phyloP scores from a whole-genome alignment of 2,113 vertebrate species.

The Ciconia maguari region DNA sequence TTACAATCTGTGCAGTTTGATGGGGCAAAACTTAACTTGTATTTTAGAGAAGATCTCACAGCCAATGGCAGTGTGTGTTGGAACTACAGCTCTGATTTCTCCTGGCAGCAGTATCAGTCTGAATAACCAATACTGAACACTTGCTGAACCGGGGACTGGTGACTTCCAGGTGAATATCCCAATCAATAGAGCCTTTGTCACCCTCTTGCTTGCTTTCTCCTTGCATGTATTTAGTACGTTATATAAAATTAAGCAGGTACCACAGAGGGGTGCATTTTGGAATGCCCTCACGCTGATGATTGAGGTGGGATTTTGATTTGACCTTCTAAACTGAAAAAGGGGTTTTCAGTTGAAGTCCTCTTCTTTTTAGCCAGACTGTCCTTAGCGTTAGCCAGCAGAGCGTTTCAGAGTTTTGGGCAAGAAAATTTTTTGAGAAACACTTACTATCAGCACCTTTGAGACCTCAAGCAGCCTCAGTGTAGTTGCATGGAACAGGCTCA shows the following conservation, averaged over 20 bases:
- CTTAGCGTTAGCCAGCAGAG: neutral
- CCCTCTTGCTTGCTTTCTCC: neutral
- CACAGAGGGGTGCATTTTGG: neutral
- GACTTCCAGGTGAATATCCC: neutral
- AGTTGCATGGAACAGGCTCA: neutral
- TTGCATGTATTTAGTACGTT: rapidly evolving
- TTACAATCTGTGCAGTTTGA: neutral
- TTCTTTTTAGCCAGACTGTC: neutral
- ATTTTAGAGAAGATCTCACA: neutral
- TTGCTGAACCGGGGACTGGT: neutral
- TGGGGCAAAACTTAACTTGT: neutral
- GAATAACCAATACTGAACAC: rapidly evolving
- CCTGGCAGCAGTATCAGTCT: neutral
- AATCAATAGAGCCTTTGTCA: neutral
- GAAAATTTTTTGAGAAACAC: neutral
- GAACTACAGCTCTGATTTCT: neutral
- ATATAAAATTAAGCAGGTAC: neutral
- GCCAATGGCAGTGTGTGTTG: neutral
- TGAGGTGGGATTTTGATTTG: neutral
- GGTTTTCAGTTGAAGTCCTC: neutral
- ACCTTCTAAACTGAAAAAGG: neutral
- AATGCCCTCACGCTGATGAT: neutral
- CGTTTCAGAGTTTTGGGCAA: neutral
- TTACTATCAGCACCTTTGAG: neutral
- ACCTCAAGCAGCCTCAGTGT: neutral